Conservation (phyloP, 2,113 vertebrate genomes). For the Odontophorus gujanensis region DNA sequence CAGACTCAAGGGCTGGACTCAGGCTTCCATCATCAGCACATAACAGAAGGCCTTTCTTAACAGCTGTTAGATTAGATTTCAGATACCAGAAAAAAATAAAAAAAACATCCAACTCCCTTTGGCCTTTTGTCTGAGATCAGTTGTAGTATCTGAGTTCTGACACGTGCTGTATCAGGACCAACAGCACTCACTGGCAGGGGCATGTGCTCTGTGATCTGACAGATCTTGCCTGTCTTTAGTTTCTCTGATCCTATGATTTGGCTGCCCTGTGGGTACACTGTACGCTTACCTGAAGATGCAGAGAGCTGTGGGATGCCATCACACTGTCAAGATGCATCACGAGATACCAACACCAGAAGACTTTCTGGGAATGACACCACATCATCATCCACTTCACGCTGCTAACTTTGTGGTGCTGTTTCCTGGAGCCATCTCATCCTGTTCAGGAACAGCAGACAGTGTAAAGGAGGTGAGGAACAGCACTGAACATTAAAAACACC, state of each 20-base stretch:
- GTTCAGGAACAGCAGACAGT: background rate
- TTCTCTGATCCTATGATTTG: constrained; percentile 39
- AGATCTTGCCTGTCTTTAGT: constrained; percentile 14
- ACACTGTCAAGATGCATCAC: background rate
- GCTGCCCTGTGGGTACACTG: constrained; percentile 33
- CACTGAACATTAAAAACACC: constrained; percentile 1
- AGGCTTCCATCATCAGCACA: background rate
- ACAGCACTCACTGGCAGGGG: constrained; percentile 22
- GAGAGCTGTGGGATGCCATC: constrained; percentile 59
- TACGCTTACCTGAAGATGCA: constrained; percentile 23
- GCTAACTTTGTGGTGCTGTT: constrained; percentile 32
- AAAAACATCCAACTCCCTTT: background rate
- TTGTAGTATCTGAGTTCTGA: constrained; percentile 26
- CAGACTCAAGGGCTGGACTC: background rate
- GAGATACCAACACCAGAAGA: constrained; percentile 33
- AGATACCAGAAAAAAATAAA: background rate
- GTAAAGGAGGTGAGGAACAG: background rate
- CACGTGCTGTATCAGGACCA: background rate
- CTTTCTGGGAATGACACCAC: constrained; percentile 27
- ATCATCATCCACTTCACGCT: constrained; percentile 13
- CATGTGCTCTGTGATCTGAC: constrained; percentile 40
- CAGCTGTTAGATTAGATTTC: background rate
- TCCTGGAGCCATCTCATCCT: constrained; percentile 40
- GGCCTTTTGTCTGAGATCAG: constrained; percentile 41
- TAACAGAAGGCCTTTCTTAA: background rate